Evolutionary conservation across 53 echinoderm and acorn worm species (phyloP).

Genomic region (Luidia sarsii): DNA sequence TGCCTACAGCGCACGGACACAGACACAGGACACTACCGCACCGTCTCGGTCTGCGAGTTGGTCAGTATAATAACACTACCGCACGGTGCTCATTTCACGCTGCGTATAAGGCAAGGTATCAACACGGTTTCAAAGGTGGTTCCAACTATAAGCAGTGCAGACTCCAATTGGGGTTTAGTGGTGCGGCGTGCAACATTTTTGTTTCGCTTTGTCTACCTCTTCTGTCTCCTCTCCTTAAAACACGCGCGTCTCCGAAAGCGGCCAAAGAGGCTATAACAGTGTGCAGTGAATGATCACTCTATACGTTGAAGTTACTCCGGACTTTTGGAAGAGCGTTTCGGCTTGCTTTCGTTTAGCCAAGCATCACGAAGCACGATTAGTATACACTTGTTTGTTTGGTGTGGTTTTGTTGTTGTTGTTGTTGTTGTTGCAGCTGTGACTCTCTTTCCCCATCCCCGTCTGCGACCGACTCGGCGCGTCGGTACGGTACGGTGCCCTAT

Average conservation of each 20-base stretch:
- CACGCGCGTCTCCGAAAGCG: background rate
- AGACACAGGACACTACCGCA: no score
- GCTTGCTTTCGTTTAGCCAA: background rate
- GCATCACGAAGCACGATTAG: background rate
- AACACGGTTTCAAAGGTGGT: background rate
- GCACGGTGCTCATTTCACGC: background rate
- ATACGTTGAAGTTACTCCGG: background rate
- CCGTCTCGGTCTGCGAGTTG: no score
- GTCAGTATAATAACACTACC: background rate
- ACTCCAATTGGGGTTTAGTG: background rate
- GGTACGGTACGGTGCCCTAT: no score
- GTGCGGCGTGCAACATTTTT: background rate
- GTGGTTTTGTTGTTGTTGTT: no score
- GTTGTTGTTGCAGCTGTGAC: no score
- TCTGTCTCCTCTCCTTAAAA: background rate
- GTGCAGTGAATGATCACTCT: background rate
- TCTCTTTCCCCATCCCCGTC: no score
- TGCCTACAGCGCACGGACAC: no score
- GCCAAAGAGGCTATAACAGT: background rate
- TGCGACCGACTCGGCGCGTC: no score
- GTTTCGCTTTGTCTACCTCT: no score
- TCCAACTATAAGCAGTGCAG: background rate
- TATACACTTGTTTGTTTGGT: no score
- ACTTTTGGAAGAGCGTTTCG: slow-evolving; percentile 28
- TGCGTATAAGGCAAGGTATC: background rate